phyloP scores from a whole-genome alignment of 1,140 invertebrate species.

The Saxidomus purpurata region DNA sequence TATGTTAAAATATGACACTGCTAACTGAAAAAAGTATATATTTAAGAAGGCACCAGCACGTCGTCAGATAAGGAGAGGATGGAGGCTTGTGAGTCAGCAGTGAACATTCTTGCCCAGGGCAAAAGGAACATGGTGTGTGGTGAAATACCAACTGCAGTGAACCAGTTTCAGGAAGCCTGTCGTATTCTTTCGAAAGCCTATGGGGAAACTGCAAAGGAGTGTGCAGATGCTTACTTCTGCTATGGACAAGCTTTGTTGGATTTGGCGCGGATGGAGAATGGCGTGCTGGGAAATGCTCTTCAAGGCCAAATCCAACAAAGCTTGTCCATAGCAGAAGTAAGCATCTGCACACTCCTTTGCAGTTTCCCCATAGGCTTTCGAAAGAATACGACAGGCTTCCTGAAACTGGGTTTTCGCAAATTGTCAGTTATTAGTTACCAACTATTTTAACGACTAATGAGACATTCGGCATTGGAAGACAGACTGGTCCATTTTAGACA shows the following conservation, averaged over 20 bases:
- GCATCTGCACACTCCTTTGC: conserved; percentile 93
- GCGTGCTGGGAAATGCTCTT: conserved; percentile 92
- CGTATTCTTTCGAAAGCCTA: conserved; percentile 89
- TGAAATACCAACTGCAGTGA: conserved; percentile 92
- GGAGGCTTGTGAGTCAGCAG: conserved; percentile 81
- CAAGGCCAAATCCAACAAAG: conserved; percentile 92
- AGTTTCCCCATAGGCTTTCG: conserved; percentile 90
- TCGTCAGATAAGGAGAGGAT: conserved; percentile 77
- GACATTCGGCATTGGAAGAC: too few species aligned
- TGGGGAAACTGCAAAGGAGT: conserved; percentile 92
- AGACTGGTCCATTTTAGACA: too few species aligned
- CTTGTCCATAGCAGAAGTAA: conserved; percentile 93
- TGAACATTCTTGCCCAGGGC: conserved; percentile 89
- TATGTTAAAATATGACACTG: too few species aligned
- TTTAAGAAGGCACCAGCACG: conserved; percentile 68
- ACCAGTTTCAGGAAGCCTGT: conserved; percentile 92
- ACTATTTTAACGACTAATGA: too few species aligned
- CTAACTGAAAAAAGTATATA: too few species aligned
- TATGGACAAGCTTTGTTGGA: conserved; percentile 94
- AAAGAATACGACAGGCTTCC: conserved; percentile 91
- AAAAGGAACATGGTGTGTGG: conserved; percentile 93
- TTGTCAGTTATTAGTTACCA: too few species aligned
- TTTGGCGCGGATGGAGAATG: conserved; percentile 92
- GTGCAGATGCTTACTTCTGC: conserved; percentile 93
- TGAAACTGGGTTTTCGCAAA: conserved; percentile 92